These are phyloP conservation scores for Artibeus lituratus DNA, from an alignment of 2,797 vertebrate species.

Conservation along the genomic window DNA sequence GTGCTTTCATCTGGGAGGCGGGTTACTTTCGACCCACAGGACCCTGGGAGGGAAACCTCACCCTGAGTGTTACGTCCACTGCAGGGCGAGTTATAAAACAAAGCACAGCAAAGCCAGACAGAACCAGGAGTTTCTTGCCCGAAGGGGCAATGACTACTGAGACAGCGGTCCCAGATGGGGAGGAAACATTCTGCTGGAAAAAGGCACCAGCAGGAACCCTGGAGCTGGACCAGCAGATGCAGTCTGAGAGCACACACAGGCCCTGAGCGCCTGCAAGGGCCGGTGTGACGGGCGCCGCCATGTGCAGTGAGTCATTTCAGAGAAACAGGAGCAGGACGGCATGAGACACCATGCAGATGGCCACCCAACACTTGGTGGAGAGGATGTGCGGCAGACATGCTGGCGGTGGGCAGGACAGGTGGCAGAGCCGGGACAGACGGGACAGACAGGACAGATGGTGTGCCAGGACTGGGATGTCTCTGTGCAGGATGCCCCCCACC, in stretches of 20 bases:
- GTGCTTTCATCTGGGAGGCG: rapidly evolving
- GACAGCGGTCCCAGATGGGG: neutral
- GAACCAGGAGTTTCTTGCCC: neutral
- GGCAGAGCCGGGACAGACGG: neutral
- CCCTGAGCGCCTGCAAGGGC: neutral
- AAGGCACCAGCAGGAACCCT: neutral
- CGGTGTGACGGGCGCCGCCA: neutral
- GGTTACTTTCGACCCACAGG: neutral
- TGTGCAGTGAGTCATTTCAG: neutral
- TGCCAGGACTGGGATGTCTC: neutral
- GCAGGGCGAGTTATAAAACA: neutral
- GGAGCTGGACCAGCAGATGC: neutral
- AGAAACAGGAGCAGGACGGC: neutral
- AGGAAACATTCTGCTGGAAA: neutral
- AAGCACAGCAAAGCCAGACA: neutral
- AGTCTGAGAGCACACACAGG: neutral
- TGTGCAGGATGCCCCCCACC: rapidly evolving
- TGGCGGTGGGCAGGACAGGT: rapidly evolving
- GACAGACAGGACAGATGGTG: neutral
- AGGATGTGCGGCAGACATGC: neutral
- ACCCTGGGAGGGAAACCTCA: neutral
- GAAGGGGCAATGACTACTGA: neutral
- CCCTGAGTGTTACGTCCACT: neutral
- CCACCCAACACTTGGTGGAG: neutral
- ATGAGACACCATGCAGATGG: neutral